These are phyloP conservation scores for Eristalis pertinax DNA, from an alignment of 2,888 invertebrate genomes.

Conservation along the genomic window DNA sequence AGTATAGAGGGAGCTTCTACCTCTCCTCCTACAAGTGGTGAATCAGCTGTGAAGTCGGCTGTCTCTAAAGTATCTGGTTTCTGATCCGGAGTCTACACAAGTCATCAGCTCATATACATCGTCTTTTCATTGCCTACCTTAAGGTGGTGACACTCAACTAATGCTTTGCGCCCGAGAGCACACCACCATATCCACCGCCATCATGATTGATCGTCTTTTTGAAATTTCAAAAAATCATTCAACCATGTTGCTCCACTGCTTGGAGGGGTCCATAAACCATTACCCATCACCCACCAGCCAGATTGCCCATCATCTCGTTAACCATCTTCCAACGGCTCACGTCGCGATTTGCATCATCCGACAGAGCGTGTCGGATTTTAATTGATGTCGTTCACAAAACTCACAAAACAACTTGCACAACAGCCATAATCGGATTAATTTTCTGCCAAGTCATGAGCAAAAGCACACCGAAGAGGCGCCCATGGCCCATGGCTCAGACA, in stretches of 20 bases:
- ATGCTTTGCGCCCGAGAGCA: too few species aligned
- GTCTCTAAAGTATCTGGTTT: too few species aligned
- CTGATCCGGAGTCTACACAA: too few species aligned
- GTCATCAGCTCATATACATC: too few species aligned
- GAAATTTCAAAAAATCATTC: too few species aligned
- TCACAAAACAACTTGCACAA: background rate
- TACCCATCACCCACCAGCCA: background rate
- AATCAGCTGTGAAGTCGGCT: too few species aligned
- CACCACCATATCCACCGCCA: too few species aligned
- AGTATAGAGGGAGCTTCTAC: too few species aligned
- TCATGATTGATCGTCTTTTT: background rate
- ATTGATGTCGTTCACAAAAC: slow-evolving; percentile 1
- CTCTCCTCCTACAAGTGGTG: too few species aligned
- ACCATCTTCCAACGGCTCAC: background rate
- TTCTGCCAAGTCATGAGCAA: background rate
- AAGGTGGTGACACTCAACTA: too few species aligned
- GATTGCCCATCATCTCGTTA: background rate
- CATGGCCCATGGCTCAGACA: background rate
- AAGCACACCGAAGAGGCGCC: background rate
- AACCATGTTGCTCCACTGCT: background rate
- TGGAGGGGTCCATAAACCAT: background rate
- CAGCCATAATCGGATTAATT: slow-evolving; percentile 16
- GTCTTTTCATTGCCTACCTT: too few species aligned
- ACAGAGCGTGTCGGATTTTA: background rate
- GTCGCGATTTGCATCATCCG: background rate